A percentile compares a stretch with the other conserved stretches of the same genome.
These are phyloP conservation scores for Staurois parvus DNA, from an alignment of 2,797 vertebrate species.

Conservation along the genomic window DNA sequence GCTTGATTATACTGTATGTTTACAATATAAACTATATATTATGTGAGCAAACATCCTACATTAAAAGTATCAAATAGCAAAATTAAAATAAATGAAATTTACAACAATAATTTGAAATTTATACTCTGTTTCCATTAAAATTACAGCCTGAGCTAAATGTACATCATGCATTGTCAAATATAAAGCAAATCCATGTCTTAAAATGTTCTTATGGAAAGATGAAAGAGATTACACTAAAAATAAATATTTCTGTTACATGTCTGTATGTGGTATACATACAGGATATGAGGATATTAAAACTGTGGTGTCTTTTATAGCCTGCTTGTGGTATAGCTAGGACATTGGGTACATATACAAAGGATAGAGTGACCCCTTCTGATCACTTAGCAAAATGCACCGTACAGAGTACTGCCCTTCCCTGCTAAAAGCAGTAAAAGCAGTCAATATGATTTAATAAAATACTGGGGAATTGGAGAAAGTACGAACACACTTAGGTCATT, in stretches of 20 bases:
- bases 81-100: too few relatives aligned
- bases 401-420: not conserved
- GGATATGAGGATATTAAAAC: not conserved
- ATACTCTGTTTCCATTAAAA: too few relatives aligned
- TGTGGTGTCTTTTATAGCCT: not conserved
- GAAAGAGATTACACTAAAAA: not conserved
- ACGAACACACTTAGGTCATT: too few relatives aligned
- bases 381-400: slow-evolving; percentile 67
- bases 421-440: not conserved
- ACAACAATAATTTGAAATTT: too few relatives aligned
- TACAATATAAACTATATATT: too few relatives aligned
- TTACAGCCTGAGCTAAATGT: too few relatives aligned
- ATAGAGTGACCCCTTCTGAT: slow-evolving; percentile 74
- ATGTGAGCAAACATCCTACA: not conserved
- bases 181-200: not conserved
- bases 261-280: not conserved
- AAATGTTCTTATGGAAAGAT: not conserved
- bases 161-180: not conserved
- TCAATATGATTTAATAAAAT: not conserved
- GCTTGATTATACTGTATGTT: too few relatives aligned
- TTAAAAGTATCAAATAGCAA: not conserved
- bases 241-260: not conserved
- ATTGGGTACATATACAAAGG: slow-evolving; percentile 59
- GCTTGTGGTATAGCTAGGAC: not conserved
- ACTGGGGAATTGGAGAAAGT: not conserved